Percentiles rank a stretch among this genome's conserved stretches.
These are phyloP conservation scores for Lasaia peninsularis DNA, from an alignment of 1,140 invertebrate genomes.

Conservation along the genomic window DNA sequence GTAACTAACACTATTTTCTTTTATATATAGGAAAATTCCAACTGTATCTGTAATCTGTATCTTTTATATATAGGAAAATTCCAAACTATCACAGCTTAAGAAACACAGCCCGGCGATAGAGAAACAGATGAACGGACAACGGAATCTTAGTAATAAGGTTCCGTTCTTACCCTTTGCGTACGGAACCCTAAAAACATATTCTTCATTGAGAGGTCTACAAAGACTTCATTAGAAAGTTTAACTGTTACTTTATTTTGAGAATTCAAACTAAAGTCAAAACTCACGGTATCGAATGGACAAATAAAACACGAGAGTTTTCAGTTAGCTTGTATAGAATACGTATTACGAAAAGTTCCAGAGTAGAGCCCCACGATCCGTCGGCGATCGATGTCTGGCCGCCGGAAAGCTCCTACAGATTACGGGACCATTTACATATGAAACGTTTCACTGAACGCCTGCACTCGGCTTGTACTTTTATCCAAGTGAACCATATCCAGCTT, in stretches of 20 bases:
- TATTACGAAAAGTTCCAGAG: slow-evolving; percentile 50
- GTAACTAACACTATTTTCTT: too few relatives aligned
- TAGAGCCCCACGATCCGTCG: slow-evolving; percentile 46
- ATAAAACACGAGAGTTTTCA: slow-evolving; percentile 32
- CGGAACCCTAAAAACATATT: not conserved
- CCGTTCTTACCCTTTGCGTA: too few relatives aligned
- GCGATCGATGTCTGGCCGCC: slow-evolving; percentile 55
- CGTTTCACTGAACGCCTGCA: slow-evolving; percentile 62
- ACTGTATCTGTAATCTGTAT: too few relatives aligned
- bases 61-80: too few relatives aligned
- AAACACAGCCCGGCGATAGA: too few relatives aligned
- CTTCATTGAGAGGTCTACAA: not conserved
- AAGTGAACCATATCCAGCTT: slow-evolving; percentile 20
- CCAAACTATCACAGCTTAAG: too few relatives aligned
- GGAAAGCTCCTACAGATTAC: slow-evolving; percentile 59
- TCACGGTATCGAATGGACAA: slow-evolving; percentile 8
- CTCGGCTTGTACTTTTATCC: slow-evolving; percentile 54
- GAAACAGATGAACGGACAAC: too few relatives aligned
- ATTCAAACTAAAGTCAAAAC: slow-evolving; percentile 15
- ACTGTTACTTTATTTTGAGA: not conserved
- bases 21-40: too few relatives aligned
- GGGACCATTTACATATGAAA: slow-evolving; percentile 67
- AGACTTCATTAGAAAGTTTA: not conserved
- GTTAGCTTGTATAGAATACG: slow-evolving; percentile 36
- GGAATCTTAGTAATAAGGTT: too few relatives aligned